Conservation (phyloP, 1,140 invertebrate genomes). For the Drosophila tani region DNA sequence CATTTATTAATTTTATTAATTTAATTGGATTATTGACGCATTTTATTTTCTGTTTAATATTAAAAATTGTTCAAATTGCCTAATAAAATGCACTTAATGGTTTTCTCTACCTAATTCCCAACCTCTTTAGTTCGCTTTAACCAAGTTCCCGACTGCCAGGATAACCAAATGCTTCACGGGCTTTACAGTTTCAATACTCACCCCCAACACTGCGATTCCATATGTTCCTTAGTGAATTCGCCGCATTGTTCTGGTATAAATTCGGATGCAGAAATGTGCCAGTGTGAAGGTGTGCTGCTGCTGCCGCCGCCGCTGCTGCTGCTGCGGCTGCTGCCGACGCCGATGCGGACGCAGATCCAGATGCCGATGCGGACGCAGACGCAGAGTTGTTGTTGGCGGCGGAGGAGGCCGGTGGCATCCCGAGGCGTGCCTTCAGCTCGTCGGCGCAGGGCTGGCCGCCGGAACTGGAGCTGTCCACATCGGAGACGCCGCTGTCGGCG, state of each 20-base stretch:
- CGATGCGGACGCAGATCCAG: constrained; percentile 44
- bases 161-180: not conserved
- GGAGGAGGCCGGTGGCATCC: constrained; percentile 81
- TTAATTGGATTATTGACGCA: too few species aligned
- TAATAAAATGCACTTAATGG: too few species aligned
- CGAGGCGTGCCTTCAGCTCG: constrained; percentile 93
- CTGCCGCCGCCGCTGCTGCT: constrained; percentile 65
- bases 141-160: not conserved
- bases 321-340: constrained; percentile 67
- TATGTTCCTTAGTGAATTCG: constrained; percentile 83
- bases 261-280: constrained; percentile 85
- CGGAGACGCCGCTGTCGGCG: constrained; percentile 98
- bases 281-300: constrained; percentile 73
- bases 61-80: too few species aligned
- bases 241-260: constrained; percentile 84
- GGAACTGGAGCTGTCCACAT: constrained; percentile 97
- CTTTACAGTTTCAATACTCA: constrained; percentile 61
- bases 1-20: too few species aligned
- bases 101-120: not conserved
- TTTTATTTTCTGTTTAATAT: too few species aligned
- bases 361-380: constrained; percentile 12
- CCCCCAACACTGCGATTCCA: constrained; percentile 85
- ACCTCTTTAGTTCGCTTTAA: not conserved
- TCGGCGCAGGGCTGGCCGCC: constrained; percentile 94
- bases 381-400: constrained; percentile 13